These are phyloP conservation scores for Laothoe populi DNA, from an alignment of 2,888 invertebrate species.

Conservation along the genomic window DNA sequence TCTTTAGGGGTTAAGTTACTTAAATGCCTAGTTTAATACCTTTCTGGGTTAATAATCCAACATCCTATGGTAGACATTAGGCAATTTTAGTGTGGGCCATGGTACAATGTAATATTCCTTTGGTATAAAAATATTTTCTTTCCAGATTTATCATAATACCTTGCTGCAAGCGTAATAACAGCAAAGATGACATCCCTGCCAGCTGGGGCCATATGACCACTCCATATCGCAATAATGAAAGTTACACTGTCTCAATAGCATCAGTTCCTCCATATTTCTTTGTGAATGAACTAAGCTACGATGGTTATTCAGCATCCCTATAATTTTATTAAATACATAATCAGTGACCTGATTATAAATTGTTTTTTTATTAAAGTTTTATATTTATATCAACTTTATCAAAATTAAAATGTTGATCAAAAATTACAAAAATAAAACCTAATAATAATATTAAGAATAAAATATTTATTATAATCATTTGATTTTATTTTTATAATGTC, in stretches of 20 bases:
- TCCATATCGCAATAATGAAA: slow-evolving; percentile 37
- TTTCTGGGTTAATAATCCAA: too few relatives aligned
- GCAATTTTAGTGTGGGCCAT: too few relatives aligned
- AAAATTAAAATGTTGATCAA: too few relatives aligned
- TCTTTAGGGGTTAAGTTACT: too few relatives aligned
- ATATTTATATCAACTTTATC: too few relatives aligned
- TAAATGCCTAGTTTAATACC: too few relatives aligned
- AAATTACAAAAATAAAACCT: too few relatives aligned
- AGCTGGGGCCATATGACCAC: slow-evolving; percentile 38
- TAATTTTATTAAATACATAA: slow-evolving; percentile 15
- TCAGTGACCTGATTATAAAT: slow-evolving; percentile 1
- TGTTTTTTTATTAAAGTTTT: slow-evolving; percentile 29
- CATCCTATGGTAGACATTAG: too few relatives aligned
- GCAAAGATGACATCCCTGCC: slow-evolving; percentile 26
- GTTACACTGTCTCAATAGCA: slow-evolving; percentile 39
- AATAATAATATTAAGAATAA: too few relatives aligned
- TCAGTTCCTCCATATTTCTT: slow-evolving; percentile 44
- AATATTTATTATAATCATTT: too few relatives aligned
- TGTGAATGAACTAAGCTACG: slow-evolving; percentile 38
- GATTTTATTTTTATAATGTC: too few relatives aligned
- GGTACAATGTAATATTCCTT: too few relatives aligned
- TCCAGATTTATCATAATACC: slow-evolving; percentile 43
- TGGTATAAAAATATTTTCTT: slow-evolving; percentile 20
- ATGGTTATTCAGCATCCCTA: slow-evolving; percentile 31
- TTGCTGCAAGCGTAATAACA: slow-evolving; percentile 34